phyloP scores from a whole-genome alignment of 64 coral and sea anemone genomes.

The Anthopleura sola region DNA sequence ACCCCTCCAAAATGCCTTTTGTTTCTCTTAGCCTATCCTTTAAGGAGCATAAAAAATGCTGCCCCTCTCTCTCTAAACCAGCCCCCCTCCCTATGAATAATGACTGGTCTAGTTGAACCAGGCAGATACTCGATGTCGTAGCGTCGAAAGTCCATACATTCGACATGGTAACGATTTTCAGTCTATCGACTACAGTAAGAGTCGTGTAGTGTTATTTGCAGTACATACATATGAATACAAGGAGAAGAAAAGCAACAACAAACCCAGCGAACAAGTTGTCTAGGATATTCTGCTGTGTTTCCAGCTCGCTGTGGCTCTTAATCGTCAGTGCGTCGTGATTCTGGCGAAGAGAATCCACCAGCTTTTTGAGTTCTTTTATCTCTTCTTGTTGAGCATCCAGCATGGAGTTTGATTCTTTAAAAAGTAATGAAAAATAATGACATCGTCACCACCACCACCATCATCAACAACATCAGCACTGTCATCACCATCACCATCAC shows the following conservation, averaged over 20 bases:
- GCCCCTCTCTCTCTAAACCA: too few species aligned
- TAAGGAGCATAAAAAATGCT: too few species aligned
- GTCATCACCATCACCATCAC: too few species aligned
- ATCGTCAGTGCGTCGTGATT: constrained; percentile 10
- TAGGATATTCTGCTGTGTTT: constrained; percentile 7
- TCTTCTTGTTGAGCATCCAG: background rate
- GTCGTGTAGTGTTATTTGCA: background rate
- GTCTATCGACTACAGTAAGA: background rate
- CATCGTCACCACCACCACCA: too few species aligned
- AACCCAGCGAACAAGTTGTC: constrained; percentile 24
- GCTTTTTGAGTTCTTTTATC: background rate
- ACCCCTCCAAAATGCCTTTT: too few species aligned
- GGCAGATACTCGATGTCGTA: too few species aligned
- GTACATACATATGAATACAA: constrained; percentile 23
- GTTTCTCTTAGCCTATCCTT: too few species aligned
- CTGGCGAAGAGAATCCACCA: background rate
- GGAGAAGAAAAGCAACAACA: constrained; percentile 17
- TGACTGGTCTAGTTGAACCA: too few species aligned
- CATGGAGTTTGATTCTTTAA: background rate
- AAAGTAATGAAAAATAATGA: background rate
- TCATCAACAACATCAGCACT: too few species aligned
- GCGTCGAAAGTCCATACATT: too few species aligned
- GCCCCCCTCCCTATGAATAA: too few species aligned
- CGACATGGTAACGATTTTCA: too few species aligned
- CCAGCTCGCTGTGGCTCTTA: background rate